Percentiles rank a stretch among this genome's conserved stretches.
Evolutionary conservation across 2,113 vertebrate species (phyloP).

Genomic region (Percopsis transmontana): DNA sequence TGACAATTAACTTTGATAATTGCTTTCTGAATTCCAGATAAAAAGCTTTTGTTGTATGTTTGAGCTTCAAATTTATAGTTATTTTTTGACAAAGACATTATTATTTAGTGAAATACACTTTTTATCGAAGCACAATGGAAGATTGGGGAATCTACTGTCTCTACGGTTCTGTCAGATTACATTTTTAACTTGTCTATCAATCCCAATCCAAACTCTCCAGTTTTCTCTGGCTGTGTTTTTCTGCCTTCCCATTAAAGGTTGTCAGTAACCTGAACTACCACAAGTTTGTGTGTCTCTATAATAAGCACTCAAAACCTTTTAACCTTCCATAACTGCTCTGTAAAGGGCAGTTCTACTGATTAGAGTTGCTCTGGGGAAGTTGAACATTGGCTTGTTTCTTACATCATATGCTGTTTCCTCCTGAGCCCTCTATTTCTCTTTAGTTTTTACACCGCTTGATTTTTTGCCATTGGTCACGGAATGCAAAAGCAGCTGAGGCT

Average conservation of each 20-base stretch:
- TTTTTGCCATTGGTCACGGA: conserved; percentile 40
- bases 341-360: conserved; percentile 46
- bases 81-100: too few relatives aligned
- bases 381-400: conserved; percentile 52
- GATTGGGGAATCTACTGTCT: conserved; percentile 6
- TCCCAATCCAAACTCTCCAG: neutral
- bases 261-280: conserved; percentile 9
- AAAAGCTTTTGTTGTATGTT: neutral
- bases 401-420: conserved; percentile 59
- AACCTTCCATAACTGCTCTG: conserved; percentile 7
- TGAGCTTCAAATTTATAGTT: too few relatives aligned
- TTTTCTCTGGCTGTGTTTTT: conserved; percentile 19
- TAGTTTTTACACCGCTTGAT: neutral
- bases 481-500: conserved; percentile 38
- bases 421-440: conserved; percentile 22
- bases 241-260: conserved; percentile 1
- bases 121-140: too few relatives aligned
- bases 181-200: conserved; percentile 16
- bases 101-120: too few relatives aligned
- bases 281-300: conserved; percentile 15
- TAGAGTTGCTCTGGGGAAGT: conserved; percentile 41
- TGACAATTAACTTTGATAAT: neutral
- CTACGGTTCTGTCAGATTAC: conserved; percentile 4
- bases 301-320: conserved; percentile 24
- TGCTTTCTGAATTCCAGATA: neutral